These are phyloP conservation scores for Phoebastria nigripes DNA, from an alignment of 2,797 vertebrate genomes.

Conservation along the genomic window DNA sequence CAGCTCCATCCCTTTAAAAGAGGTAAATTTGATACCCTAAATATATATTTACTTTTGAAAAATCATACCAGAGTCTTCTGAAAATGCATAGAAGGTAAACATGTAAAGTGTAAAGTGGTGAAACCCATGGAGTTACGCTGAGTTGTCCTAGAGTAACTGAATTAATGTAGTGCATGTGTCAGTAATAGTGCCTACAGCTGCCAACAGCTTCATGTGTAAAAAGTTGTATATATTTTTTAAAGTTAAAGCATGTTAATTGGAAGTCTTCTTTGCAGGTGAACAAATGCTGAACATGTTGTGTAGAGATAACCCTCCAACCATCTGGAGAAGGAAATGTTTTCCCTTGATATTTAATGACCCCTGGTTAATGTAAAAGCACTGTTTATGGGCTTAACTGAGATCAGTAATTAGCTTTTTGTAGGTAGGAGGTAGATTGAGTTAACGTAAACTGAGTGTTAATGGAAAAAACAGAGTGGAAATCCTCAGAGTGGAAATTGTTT, in stretches of 20 bases:
- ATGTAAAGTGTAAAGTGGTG: not conserved
- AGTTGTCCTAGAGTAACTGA: not conserved
- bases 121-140: not conserved
- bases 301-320: not conserved
- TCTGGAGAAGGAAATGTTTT: slow-evolving; percentile 29
- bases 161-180: not conserved
- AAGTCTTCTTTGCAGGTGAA: not conserved
- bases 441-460: not conserved
- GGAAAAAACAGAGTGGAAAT: not conserved
- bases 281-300: not conserved
- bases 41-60: not conserved
- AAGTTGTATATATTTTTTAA: not conserved
- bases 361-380: slow-evolving; percentile 22
- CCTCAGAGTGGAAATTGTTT: not conserved
- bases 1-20: not conserved
- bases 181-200: not conserved
- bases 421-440: slow-evolving; percentile 45
- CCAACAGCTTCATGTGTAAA: not conserved
- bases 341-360: slow-evolving; percentile 22
- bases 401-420: slow-evolving; percentile 27
- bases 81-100: not conserved
- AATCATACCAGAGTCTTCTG: not conserved
- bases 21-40: not conserved
- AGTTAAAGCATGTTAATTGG: not conserved
- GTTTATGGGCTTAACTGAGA: not conserved